Evolutionary conservation across 2,797 vertebrate genomes (phyloP).

Genomic region (Sternarchorhynchus goeldii): DNA sequence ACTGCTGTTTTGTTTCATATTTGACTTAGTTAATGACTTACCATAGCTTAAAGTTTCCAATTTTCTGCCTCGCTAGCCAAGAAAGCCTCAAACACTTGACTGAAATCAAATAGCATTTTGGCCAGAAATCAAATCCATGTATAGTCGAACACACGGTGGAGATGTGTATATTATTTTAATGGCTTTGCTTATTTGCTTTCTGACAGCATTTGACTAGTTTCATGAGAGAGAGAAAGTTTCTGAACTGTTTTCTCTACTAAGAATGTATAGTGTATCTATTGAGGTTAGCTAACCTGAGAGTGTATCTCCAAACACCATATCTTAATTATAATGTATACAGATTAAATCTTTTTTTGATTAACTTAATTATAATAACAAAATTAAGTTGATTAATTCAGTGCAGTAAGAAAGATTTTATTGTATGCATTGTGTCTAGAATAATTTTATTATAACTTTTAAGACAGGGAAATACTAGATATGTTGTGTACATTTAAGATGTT

Average conservation of each 20-base stretch:
- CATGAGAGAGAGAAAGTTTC: background rate
- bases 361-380: too few relatives aligned
- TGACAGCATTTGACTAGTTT: slow-evolving; percentile 18
- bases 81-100: slow-evolving; percentile 59
- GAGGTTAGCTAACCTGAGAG: too few relatives aligned
- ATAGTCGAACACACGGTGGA: slow-evolving; percentile 27
- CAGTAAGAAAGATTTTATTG: too few relatives aligned
- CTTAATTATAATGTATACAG: too few relatives aligned
- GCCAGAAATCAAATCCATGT: slow-evolving; percentile 59
- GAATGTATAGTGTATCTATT: background rate
- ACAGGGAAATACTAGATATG: too few relatives aligned
- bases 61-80: slow-evolving; percentile 74
- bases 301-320: too few relatives aligned
- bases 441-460: too few relatives aligned
- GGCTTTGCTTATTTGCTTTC: slow-evolving; percentile 46
- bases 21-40: slow-evolving; percentile 78
- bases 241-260: slow-evolving; percentile 5
- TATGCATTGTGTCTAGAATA: too few relatives aligned
- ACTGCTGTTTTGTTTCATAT: slow-evolving; percentile 74
- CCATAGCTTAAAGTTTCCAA: slow-evolving; percentile 78
- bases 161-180: slow-evolving; percentile 46
- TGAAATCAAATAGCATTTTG: slow-evolving; percentile 66
- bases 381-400: too few relatives aligned
- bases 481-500: too few relatives aligned
- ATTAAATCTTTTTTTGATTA: too few relatives aligned